Percentiles rank a stretch among this genome's conserved stretches.
Conservation (phyloP, 2,888 invertebrate genomes). For the Dorcus hopei region DNA sequence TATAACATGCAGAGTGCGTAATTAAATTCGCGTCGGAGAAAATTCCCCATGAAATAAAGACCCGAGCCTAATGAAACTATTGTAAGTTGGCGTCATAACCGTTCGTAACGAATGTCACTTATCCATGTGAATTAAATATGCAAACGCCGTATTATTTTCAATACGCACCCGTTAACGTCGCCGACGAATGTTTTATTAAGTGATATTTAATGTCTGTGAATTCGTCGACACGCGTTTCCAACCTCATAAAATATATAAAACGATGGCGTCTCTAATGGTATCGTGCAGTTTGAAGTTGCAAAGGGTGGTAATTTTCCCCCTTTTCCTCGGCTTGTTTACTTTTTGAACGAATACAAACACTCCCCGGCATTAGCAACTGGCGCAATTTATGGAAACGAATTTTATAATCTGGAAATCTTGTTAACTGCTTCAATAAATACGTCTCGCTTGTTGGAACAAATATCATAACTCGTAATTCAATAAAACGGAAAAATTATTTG, state of each 20-base stretch:
- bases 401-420: too few species aligned
- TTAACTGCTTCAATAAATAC: too few species aligned
- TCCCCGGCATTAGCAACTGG: neutral
- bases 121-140: neutral
- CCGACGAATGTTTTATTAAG: slow-evolving; percentile 38
- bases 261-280: slow-evolving; percentile 39
- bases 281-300: slow-evolving; percentile 31
- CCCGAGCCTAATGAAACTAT: too few species aligned
- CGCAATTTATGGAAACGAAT: too few species aligned
- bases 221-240: slow-evolving; percentile 39
- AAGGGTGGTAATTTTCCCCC: slow-evolving; percentile 23
- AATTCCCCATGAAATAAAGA: too few species aligned
- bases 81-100: too few species aligned
- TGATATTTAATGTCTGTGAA: slow-evolving; percentile 40
- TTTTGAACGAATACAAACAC: neutral
- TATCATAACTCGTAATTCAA: too few species aligned
- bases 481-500: too few species aligned
- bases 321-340: neutral
- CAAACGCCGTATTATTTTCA: neutral
- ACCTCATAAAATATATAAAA: slow-evolving; percentile 38
- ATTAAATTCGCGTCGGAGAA: too few species aligned
- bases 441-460: too few species aligned
- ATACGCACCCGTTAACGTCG: neutral
- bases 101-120: too few species aligned
- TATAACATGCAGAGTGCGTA: too few species aligned